A percentile compares a stretch with the other conserved stretches of the same genome.
Conservation (phyloP, 2,888 invertebrate species). For the Urechis unicinctus region DNA sequence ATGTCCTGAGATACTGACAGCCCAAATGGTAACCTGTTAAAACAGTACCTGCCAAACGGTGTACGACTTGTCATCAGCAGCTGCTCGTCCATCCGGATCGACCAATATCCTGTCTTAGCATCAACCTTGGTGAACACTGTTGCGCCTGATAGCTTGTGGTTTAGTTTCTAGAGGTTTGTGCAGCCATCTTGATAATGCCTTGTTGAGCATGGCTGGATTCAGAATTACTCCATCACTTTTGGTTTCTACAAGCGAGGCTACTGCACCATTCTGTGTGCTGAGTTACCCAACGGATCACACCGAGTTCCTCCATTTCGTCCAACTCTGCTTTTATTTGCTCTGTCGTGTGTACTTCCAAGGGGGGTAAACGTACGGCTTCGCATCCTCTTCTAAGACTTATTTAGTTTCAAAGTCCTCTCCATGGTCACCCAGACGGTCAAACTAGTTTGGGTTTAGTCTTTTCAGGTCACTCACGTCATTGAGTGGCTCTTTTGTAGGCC, state of each 20-base stretch:
- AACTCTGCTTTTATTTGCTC: neutral
- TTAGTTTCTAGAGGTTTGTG: constrained; percentile 19
- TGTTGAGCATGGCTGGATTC: constrained; percentile 14
- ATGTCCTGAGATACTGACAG: constrained; percentile 12
- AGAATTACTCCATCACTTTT: constrained; percentile 19
- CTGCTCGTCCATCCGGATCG: too few species aligned
- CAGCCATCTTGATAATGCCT: constrained; percentile 12
- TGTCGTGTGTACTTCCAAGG: neutral
- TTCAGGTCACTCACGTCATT: too few species aligned
- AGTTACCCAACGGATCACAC: neutral
- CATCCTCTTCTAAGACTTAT: neutral
- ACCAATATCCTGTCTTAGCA: constrained; percentile 18
- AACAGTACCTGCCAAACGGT: constrained; percentile 15
- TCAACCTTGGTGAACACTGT: constrained; percentile 18
- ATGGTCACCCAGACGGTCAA: too few species aligned
- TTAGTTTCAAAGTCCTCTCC: too few species aligned
- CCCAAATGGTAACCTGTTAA: constrained; percentile 20
- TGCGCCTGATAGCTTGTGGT: constrained; percentile 10
- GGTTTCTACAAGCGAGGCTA: constrained; percentile 4
- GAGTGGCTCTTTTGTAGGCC: too few species aligned
- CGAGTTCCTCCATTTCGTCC: neutral
- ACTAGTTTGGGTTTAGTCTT: too few species aligned
- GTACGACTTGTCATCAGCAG: constrained; percentile 16
- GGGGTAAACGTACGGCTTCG: neutral
- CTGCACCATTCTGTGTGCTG: constrained; percentile 10